phyloP scores from a whole-genome alignment of 92 coral and sea anemone genomes.

The Epizoanthus scotinus region DNA sequence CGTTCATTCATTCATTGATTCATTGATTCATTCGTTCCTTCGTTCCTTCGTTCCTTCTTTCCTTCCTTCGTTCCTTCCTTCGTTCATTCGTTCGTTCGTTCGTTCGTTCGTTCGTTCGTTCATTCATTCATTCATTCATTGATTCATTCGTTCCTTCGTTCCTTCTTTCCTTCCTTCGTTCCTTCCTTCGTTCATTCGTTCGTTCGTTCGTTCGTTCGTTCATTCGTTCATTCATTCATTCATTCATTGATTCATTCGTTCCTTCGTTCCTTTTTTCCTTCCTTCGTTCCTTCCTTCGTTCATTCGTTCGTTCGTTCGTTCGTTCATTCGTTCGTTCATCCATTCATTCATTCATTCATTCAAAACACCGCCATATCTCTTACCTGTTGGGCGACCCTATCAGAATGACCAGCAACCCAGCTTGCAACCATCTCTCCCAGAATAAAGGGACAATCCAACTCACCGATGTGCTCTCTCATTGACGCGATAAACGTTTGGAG shows the following conservation, averaged over 20 bases:
- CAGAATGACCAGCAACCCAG: conserved; percentile 14
- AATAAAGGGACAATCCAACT: conserved; percentile 23
- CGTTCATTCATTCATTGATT: background rate
- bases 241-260: background rate
- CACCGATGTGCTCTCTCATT: conserved; percentile 38
- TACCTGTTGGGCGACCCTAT: conserved; percentile 21
- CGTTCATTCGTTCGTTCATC: no score
- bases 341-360: background rate
- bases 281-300: no score
- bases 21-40: background rate
- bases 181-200: background rate
- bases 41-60: no score
- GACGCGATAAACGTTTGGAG: conserved; percentile 34
- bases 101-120: background rate
- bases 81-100: background rate
- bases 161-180: no score
- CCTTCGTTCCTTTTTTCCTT: no score
- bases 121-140: background rate
- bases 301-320: background rate
- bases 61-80: no score
- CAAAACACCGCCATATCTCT: background rate
- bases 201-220: background rate
- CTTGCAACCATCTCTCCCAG: conserved; percentile 32
- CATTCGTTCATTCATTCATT: background rate
- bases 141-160: background rate